phyloP scores from a whole-genome alignment of 1,140 invertebrate species.

The Steinernema feltiae region DNA sequence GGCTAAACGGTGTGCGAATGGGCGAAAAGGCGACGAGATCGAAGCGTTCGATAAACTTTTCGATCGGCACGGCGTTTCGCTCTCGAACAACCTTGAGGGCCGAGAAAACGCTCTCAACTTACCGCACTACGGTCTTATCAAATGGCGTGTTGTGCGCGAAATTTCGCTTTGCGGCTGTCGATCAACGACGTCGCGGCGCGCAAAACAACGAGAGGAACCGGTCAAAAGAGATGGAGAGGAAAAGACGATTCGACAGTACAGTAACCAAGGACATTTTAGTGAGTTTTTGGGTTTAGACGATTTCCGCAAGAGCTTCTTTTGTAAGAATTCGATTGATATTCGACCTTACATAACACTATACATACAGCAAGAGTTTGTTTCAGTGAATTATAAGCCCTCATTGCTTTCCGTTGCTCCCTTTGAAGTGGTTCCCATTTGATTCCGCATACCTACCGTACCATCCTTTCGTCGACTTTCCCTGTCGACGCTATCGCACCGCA shows the following conservation, averaged over 20 bases:
- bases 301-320: too few relatives aligned
- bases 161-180: not conserved
- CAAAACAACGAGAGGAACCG: not conserved
- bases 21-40: not conserved
- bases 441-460: too few relatives aligned
- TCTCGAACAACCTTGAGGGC: not conserved
- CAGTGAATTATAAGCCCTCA: too few relatives aligned
- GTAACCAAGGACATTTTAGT: not conserved
- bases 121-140: not conserved
- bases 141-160: not conserved
- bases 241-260: not conserved
- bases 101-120: not conserved
- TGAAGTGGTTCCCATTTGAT: too few relatives aligned
- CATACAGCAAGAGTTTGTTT: too few relatives aligned
- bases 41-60: not conserved
- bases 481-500: too few relatives aligned
- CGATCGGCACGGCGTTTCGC: not conserved
- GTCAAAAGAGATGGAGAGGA: not conserved
- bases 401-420: too few relatives aligned
- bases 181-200: not conserved
- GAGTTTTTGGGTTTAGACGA: too few relatives aligned
- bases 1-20: too few relatives aligned
- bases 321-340: too few relatives aligned
- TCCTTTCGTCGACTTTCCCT: too few relatives aligned
- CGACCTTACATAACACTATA: too few relatives aligned